Percentiles rank a stretch among this genome's conserved stretches.
Evolutionary conservation across 2,888 invertebrate species (phyloP).

Genomic region (Amphipyra berbera): DNA sequence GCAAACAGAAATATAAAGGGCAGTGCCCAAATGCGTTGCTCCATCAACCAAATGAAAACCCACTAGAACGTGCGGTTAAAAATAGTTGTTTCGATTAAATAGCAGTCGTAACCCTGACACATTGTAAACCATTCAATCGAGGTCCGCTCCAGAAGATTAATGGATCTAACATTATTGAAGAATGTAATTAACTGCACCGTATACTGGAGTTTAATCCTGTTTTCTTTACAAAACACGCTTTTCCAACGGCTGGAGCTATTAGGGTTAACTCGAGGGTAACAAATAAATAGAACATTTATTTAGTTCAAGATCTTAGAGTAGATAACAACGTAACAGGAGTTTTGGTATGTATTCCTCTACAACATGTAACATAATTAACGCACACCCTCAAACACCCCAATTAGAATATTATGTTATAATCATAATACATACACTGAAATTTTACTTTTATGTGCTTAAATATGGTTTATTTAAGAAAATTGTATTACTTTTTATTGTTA

Average conservation of each 20-base stretch:
- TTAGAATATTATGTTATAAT: no score
- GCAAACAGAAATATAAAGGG: slow-evolving; percentile 1
- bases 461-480: no score
- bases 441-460: no score
- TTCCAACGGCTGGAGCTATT: not conserved
- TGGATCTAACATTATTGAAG: slow-evolving; percentile 39
- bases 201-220: slow-evolving; percentile 18
- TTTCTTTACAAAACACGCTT: slow-evolving; percentile 30
- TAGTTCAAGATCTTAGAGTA: not conserved
- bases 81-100: slow-evolving; percentile 43
- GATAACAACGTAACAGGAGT: no score
- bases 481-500: no score
- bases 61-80: slow-evolving; percentile 15
- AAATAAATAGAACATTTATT: not conserved
- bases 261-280: slow-evolving; percentile 1
- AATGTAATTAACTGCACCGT: slow-evolving; percentile 42
- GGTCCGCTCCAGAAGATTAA: slow-evolving; percentile 37
- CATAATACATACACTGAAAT: no score
- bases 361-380: no score
- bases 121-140: slow-evolving; percentile 50
- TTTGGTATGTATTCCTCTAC: not conserved
- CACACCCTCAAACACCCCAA: no score
- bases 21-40: not conserved
- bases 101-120: slow-evolving; percentile 46
- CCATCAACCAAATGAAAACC: no score